Conservation (phyloP, 2,888 invertebrate species). For the Adineta ricciae region DNA sequence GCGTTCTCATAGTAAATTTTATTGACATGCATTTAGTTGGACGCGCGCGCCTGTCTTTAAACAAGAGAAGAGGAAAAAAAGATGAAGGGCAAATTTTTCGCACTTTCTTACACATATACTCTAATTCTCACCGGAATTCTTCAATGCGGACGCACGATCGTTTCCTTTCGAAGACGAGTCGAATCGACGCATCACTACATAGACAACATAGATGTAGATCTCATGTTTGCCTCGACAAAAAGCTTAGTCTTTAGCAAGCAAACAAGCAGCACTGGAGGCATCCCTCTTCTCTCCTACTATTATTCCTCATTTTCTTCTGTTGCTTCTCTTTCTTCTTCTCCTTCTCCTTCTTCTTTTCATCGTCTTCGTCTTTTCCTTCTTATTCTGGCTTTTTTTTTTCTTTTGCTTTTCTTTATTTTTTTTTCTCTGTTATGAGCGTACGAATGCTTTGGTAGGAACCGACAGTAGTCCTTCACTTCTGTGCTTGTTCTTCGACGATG, state of each 20-base stretch:
- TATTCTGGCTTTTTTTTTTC: neutral
- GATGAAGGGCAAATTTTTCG: neutral
- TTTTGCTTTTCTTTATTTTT: neutral
- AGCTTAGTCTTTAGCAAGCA: neutral
- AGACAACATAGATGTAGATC: neutral
- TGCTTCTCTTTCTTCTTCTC: neutral
- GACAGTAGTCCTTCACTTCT: neutral
- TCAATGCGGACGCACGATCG: neutral
- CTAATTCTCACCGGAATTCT: slow-evolving; percentile 21
- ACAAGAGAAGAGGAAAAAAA: neutral
- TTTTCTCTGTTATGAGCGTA: neutral
- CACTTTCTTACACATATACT: neutral
- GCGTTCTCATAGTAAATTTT: neutral
- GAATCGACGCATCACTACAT: neutral
- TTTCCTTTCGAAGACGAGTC: neutral
- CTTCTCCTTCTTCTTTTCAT: neutral
- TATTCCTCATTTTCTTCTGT: neutral
- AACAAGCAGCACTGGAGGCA: neutral
- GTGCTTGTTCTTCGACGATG: neutral
- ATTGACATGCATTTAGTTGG: neutral
- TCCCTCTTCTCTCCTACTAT: neutral
- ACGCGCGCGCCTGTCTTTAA: neutral
- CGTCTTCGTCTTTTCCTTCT: neutral
- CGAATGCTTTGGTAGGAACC: neutral
- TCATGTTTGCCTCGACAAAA: neutral